phyloP scores from a whole-genome alignment of 53 echinoderm and acorn worm species.

The Arbacia lixula region DNA sequence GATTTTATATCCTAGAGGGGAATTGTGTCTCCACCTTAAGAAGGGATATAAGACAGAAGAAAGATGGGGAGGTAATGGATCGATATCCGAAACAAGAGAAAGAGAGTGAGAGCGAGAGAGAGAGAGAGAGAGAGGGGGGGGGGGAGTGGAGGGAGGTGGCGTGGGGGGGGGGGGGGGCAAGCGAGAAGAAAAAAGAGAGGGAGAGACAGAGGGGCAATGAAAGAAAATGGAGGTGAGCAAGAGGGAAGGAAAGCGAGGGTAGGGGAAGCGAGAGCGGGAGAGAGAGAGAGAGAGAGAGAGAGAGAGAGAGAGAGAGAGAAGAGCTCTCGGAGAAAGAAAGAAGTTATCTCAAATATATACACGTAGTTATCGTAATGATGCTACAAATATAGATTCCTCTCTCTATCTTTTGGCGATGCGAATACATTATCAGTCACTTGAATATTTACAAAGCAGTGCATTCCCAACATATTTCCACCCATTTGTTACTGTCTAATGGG shows the following conservation, averaged over 20 bases:
- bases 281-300: not conserved
- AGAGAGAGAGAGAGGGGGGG: not conserved
- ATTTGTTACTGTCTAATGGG: too few species aligned
- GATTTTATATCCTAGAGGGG: too few species aligned
- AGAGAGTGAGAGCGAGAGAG: not conserved
- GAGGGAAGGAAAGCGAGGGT: not conserved
- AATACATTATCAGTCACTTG: too few species aligned
- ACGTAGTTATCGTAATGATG: too few species aligned
- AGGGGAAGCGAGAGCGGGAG: not conserved
- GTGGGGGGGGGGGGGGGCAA: not conserved
- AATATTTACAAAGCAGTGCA: too few species aligned
- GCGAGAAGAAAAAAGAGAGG: not conserved
- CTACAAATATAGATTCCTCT: too few species aligned
- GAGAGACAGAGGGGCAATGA: not conserved
- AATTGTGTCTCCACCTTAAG: not conserved
- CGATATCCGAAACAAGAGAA: not conserved
- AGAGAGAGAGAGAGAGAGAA: not conserved
- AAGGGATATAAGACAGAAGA: not conserved
- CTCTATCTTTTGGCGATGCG: too few species aligned
- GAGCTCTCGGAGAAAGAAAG: too few species aligned
- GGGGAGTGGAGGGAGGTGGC: not conserved
- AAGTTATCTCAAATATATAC: too few species aligned
- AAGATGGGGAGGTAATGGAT: not conserved
- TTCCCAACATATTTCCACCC: too few species aligned
- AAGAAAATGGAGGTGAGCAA: not conserved